These are phyloP conservation scores for Falco novaeseelandiae DNA, from an alignment of 2,797 vertebrate species.

Conservation along the genomic window DNA sequence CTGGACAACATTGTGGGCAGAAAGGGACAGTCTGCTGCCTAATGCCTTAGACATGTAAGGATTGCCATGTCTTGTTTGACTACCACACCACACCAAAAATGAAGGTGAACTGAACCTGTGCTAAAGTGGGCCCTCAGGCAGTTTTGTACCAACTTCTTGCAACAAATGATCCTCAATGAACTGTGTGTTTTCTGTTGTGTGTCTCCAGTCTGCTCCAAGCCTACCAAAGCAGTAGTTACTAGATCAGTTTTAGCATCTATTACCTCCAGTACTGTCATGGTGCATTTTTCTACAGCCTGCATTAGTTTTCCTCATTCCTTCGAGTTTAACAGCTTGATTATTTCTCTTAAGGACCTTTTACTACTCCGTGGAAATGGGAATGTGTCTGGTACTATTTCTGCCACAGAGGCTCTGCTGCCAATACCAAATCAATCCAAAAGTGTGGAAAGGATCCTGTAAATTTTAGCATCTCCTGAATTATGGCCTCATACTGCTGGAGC, in stretches of 20 bases:
- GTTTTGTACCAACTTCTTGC: neutral
- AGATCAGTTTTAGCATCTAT: neutral
- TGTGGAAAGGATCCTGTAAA: neutral
- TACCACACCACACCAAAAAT: neutral
- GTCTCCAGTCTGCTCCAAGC: neutral
- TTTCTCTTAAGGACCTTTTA: neutral
- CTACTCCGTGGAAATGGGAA: neutral
- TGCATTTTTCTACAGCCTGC: neutral
- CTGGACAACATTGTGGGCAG: neutral
- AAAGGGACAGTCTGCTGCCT: neutral
- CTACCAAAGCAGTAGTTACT: neutral
- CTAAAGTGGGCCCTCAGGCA: neutral
- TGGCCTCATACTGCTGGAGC: neutral
- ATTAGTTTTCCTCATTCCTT: neutral
- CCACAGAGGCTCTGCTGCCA: neutral
- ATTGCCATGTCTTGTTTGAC: neutral
- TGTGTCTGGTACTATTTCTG: neutral
- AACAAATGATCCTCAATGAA: neutral
- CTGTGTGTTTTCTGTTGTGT: neutral
- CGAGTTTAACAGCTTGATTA: neutral
- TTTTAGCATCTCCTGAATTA: neutral
- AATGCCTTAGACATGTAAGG: neutral
- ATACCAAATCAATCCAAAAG: neutral
- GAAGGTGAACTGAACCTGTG: neutral
- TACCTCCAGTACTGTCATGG: neutral